phyloP scores from a whole-genome alignment of 1,140 invertebrate genomes.

The Neuroterus valhalla region DNA sequence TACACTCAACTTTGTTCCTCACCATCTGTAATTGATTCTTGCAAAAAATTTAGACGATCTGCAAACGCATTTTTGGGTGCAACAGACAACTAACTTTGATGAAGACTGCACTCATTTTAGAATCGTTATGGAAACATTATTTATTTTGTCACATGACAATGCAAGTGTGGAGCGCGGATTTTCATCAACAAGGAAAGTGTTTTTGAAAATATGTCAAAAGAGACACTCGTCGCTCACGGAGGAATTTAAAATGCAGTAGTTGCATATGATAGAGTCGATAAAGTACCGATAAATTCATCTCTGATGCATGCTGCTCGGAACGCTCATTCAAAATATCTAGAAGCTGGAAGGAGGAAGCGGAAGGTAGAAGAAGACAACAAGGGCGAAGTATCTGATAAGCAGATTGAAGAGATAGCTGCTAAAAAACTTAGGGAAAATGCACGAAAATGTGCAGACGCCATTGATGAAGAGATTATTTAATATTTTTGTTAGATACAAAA shows the following conservation, averaged over 20 bases:
- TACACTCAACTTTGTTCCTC: constrained; percentile 23
- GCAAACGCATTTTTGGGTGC: constrained; percentile 36
- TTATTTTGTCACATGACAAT: constrained; percentile 39
- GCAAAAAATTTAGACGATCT: constrained; percentile 33
- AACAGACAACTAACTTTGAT: background rate
- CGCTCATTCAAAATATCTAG: constrained; percentile 30
- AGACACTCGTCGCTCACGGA: constrained; percentile 34
- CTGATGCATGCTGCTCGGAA: constrained; percentile 33
- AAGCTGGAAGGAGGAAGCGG: background rate
- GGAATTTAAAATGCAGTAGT: constrained; percentile 34
- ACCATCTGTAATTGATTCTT: too few relatives aligned
- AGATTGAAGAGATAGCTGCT: background rate
- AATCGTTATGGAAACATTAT: constrained; percentile 31
- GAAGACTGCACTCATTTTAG: constrained; percentile 20
- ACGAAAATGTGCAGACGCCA: too few relatives aligned
- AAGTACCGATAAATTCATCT: constrained; percentile 30
- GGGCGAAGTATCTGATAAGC: background rate
- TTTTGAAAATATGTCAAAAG: constrained; percentile 31
- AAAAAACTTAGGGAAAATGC: background rate
- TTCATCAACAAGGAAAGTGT: constrained; percentile 41
- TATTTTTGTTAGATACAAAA: too few relatives aligned
- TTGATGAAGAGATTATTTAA: too few relatives aligned
- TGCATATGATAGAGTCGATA: constrained; percentile 16
- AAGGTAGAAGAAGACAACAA: background rate
- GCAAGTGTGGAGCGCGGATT: constrained; percentile 37